Evolutionary conservation across 2,888 invertebrate genomes (phyloP).

Genomic region (Caradrina kadenii): DNA sequence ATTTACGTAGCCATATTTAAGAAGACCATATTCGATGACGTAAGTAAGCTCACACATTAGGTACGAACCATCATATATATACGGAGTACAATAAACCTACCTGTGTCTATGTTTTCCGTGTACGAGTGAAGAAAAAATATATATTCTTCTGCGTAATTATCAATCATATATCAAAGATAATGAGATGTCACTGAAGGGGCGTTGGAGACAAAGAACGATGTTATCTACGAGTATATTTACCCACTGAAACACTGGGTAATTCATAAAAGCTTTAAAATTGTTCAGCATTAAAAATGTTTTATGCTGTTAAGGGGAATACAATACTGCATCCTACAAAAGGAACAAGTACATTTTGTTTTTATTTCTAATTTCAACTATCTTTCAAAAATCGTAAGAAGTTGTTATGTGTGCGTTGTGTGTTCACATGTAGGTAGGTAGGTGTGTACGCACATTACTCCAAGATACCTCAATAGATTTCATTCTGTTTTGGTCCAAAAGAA

Average conservation of each 20-base stretch:
- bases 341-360: not conserved
- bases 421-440: too few species aligned
- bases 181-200: conserved; percentile 71
- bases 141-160: conserved; percentile 68
- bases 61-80: not conserved
- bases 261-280: conserved; percentile 76
- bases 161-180: conserved; percentile 80
- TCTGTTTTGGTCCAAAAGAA: not conserved
- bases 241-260: conserved; percentile 74
- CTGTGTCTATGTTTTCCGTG: conserved; percentile 14
- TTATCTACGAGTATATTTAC: conserved; percentile 83
- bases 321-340: conserved; percentile 19
- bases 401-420: not conserved
- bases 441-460: too few species aligned
- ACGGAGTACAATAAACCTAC: conserved; percentile 9
- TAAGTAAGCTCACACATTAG: conserved; percentile 32
- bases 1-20: conserved; percentile 36
- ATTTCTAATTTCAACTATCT: not conserved
- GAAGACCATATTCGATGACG: conserved; percentile 31
- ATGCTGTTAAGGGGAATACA: conserved; percentile 59
- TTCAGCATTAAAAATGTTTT: conserved; percentile 63
- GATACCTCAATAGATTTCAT: not conserved
- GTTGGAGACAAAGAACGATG: conserved; percentile 77
- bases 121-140: conserved; percentile 43
- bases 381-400: not conserved